Base-by-base conservation (phyloP, 1,140 invertebrate species). In the Cryptotermes secundus region DNA sequence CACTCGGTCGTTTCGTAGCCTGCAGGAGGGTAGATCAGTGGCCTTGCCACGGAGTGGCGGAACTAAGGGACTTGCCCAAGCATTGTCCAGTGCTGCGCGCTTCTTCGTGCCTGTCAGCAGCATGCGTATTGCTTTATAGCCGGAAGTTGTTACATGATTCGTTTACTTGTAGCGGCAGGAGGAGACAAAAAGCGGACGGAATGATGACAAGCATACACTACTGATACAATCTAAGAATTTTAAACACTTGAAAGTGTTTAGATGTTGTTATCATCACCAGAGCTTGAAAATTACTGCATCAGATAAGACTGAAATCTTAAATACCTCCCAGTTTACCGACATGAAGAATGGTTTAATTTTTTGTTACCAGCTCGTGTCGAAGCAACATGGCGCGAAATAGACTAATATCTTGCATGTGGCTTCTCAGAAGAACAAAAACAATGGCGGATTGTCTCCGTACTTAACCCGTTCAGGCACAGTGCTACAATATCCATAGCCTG, bases 271-370 rank as follows among this genome's bases (percentile, higher is more conserved):
- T 72, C 59, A n/a, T 72, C 59, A 72, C 59, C 59, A 72, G 26
- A 31, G 59, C 59, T 31, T 72, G 59, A 72, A 72, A 72, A 72
- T 72, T 72, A 72, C 59, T 72, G 10, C 59, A 72, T 72, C 59
- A 72, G 59, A 72, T 72, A 72, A 72, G 4, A 72, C 26, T 31
- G n/a, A 72, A 72, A 72, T 72, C 59, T 72, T 31, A 16, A 49
- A 19, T 22, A 72, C 59, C 9, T 14, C 24, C n/a, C 26, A 31
- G n/a, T 72, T 72, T 72, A 72, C n/a, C 9, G 1, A 72, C 59
- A 72, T 72, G 59, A 72, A 72, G n/a, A 72, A 72, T 72, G 59
- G 59, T n/a, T 72, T n/a, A 72, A 72, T 72, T 72, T 72, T 72
- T 72, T 72, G 59, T n/a, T 72, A 26, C 26, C 59, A 72, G 26